Conservation (phyloP, 1,140 invertebrate genomes). For the Nephila pilipes region DNA sequence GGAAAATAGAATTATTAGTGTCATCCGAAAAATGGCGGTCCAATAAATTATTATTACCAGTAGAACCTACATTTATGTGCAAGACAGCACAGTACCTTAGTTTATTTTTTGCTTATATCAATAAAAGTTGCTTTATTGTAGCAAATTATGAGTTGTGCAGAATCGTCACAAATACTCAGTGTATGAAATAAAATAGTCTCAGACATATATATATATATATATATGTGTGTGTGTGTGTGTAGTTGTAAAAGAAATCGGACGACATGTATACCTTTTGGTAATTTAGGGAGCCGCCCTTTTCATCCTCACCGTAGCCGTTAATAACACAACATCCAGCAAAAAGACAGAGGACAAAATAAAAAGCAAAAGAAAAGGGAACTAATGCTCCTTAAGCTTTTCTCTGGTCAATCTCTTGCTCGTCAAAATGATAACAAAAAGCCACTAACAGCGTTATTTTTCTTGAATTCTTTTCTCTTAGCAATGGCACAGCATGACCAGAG, state of each 20-base stretch:
- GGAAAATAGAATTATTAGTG: no score
- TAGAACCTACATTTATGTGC: no score
- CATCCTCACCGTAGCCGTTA: neutral
- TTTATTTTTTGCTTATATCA: no score
- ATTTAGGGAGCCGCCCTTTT: neutral
- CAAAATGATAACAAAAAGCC: slow-evolving; percentile 20
- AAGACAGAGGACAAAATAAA: neutral
- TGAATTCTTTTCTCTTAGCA: neutral
- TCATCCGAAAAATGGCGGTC: no score
- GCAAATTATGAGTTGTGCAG: no score
- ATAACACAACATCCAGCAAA: neutral
- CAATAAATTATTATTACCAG: no score
- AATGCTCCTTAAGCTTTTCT: slow-evolving; percentile 16
- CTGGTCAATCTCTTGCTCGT: slow-evolving; percentile 30
- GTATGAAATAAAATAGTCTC: no score
- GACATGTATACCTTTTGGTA: neutral
- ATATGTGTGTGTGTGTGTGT: no score
- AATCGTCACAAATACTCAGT: no score
- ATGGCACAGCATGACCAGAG: neutral
- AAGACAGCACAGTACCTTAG: no score
- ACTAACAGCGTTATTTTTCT: neutral
- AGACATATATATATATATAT: no score
- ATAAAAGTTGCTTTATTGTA: no score
- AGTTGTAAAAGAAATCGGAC: neutral
- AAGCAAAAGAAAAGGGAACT: neutral